Conservation (phyloP, 1,140 invertebrate species). For the Calycopis cecrops region DNA sequence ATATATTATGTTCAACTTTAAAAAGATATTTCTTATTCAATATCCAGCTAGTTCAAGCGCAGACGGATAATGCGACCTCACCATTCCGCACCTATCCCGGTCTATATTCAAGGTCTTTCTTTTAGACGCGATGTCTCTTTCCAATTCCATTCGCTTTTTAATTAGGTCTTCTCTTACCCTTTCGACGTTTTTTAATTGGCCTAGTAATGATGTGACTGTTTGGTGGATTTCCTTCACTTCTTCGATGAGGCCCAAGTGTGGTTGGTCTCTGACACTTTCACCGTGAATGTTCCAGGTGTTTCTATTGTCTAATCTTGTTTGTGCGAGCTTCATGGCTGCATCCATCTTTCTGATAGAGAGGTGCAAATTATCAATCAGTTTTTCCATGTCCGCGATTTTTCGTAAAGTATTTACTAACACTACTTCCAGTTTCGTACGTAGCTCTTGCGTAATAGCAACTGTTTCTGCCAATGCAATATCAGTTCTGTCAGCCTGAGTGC, state of each 20-base stretch:
- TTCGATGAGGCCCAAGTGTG: conserved; percentile 82
- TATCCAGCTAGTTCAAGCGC: conserved; percentile 78
- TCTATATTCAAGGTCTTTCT: conserved; percentile 83
- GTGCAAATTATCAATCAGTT: conserved; percentile 78
- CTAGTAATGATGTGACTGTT: conserved; percentile 76
- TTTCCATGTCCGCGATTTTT: conserved; percentile 82
- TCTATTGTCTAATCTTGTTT: conserved; percentile 84
- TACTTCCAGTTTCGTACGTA: conserved; percentile 79
- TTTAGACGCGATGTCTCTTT: conserved; percentile 83
- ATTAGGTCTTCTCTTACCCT: conserved; percentile 77
- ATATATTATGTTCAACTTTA: too few relatives aligned
- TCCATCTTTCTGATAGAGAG: conserved; percentile 80
- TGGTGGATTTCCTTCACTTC: conserved; percentile 83
- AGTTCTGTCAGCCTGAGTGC: conserved; percentile 83
- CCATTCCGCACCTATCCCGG: conserved; percentile 78
- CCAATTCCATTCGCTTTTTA: conserved; percentile 76
- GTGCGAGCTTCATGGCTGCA: conserved; percentile 83
- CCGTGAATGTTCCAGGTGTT: conserved; percentile 78
- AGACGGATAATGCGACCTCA: conserved; percentile 83
- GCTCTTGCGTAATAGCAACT: conserved; percentile 80
- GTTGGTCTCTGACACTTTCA: conserved; percentile 82
- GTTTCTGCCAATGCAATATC: conserved; percentile 80
- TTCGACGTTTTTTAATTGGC: conserved; percentile 74
- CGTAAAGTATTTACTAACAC: conserved; percentile 78
- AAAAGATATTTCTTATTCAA: too few relatives aligned